Conservation (phyloP, 1,140 invertebrate species). For the Mesaphorura yosii region DNA sequence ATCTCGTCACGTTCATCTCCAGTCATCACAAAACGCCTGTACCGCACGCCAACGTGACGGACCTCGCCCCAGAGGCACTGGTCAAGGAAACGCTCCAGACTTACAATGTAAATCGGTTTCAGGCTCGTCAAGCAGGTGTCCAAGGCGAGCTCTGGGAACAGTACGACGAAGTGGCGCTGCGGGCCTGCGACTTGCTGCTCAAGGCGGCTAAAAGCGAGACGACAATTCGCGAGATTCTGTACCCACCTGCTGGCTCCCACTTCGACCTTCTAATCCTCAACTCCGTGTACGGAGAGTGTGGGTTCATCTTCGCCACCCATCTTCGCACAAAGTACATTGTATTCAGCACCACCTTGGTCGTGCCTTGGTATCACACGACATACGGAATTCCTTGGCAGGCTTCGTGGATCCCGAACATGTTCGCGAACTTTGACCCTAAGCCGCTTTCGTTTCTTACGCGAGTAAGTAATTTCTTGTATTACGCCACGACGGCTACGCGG, state of each 20-base stretch:
- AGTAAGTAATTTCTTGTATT: neutral
- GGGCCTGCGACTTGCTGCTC: neutral
- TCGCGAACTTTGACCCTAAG: neutral
- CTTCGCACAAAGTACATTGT: conserved; percentile 7
- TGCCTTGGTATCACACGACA: conserved; percentile 7
- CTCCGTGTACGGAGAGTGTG: conserved; percentile 11
- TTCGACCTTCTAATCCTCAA: conserved; percentile 11
- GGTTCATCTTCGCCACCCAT: conserved; percentile 1
- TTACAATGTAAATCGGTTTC: conserved; percentile 7
- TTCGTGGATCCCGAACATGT: conserved; percentile 7
- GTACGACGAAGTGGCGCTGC: neutral
- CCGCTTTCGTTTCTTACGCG: neutral
- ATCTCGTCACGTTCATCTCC: conserved; percentile 18
- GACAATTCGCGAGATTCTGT: neutral
- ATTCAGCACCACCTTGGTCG: neutral
- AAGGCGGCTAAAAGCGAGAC: neutral
- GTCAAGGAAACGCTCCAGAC: neutral
- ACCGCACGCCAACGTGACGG: neutral
- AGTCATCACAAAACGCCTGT: neutral
- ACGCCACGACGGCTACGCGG: no score
- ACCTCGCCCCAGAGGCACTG: neutral
- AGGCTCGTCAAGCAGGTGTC: neutral
- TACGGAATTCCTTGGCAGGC: conserved; percentile 9
- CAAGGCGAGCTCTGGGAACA: neutral
- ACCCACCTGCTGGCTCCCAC: neutral